Conservation (phyloP, 1,140 invertebrate species). For the Drosophila lacteicornis region DNA sequence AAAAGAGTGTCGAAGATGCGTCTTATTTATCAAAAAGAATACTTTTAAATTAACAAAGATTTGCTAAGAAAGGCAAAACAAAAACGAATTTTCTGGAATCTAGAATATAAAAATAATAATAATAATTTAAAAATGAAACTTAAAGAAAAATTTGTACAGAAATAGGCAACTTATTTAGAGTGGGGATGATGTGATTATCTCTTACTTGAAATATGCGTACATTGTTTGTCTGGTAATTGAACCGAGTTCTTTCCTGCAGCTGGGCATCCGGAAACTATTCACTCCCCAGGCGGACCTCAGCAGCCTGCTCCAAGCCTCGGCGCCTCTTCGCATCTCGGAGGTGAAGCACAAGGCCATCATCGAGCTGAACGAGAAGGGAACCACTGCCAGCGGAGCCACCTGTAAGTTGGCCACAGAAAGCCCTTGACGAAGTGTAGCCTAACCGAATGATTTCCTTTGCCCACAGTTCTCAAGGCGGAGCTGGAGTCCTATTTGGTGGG, state of each 20-base stretch:
- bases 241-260: conserved; percentile 66
- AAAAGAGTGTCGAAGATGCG: too few relatives aligned
- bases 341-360: conserved; percentile 86
- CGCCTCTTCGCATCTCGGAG: conserved; percentile 85
- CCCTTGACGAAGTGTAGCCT: neutral
- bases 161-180: too few relatives aligned
- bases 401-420: conserved; percentile 49
- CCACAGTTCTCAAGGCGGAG: conserved; percentile 26
- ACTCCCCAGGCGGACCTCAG: conserved; percentile 86
- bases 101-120: too few relatives aligned
- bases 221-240: neutral
- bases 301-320: conserved; percentile 86
- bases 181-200: too few relatives aligned
- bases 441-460: neutral
- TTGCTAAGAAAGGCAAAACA: too few relatives aligned
- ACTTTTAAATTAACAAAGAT: too few relatives aligned
- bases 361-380: conserved; percentile 87
- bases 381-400: conserved; percentile 85
- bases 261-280: conserved; percentile 87
- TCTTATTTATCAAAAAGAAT: too few relatives aligned
- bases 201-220: too few relatives aligned
- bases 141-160: too few relatives aligned
- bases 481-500: conserved; percentile 16
- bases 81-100: too few relatives aligned
- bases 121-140: too few relatives aligned